Percentiles rank a stretch among this genome's conserved stretches.
These are phyloP conservation scores for Notoglanidium macrostoma DNA, from an alignment of 2,797 vertebrate genomes.

Conservation along the genomic window DNA sequence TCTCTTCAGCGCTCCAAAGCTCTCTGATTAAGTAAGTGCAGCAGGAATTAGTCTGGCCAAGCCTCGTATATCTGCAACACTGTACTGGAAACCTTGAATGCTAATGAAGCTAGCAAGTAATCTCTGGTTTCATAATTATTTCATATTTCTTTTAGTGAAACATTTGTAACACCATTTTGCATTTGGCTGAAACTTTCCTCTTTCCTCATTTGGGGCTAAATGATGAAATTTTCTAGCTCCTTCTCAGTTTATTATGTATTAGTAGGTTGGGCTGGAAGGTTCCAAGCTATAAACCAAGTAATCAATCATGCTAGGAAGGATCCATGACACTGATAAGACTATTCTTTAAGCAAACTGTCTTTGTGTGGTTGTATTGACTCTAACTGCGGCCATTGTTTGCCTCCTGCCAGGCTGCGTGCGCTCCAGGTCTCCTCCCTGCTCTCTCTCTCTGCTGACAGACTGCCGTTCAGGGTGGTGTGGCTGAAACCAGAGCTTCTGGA, in stretches of 20 bases:
- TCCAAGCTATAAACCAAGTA: constrained; percentile 7
- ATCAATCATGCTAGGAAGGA: constrained; percentile 12
- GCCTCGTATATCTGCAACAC: constrained; percentile 15
- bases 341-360: constrained; percentile 2
- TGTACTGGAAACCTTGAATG: constrained; percentile 24
- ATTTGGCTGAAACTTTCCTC: not conserved
- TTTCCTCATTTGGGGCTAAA: not conserved
- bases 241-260: not conserved
- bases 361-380: constrained; percentile 21
- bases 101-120: not conserved
- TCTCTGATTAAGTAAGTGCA: constrained; percentile 13
- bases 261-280: not conserved
- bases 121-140: not conserved
- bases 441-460: constrained; percentile 29
- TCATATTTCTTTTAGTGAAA: not conserved
- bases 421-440: constrained; percentile 20
- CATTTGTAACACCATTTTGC: not conserved
- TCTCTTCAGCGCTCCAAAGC: constrained; percentile 23
- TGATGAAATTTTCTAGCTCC: not conserved
- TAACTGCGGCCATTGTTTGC: constrained; percentile 34
- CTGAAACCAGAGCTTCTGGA: constrained; percentile 46
- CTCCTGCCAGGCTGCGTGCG: constrained; percentile 22
- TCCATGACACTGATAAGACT: not conserved
- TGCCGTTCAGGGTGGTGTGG: constrained; percentile 26
- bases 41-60: constrained; percentile 27